phyloP scores from a whole-genome alignment of 2,797 vertebrate genomes.

The Ctenochaetus hawaiiensis region DNA sequence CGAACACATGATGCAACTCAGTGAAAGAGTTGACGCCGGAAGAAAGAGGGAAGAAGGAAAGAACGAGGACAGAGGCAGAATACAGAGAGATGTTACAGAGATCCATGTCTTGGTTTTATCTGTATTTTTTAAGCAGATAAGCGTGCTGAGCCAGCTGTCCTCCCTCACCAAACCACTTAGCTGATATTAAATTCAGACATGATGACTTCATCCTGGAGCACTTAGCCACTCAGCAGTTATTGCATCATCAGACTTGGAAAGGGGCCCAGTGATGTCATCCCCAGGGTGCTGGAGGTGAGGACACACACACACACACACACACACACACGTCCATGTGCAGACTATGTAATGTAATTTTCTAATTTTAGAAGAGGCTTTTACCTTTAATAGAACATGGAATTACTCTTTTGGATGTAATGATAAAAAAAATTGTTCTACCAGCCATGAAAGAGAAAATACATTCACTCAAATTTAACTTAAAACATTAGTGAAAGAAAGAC shows the following conservation, averaged over 20 bases:
- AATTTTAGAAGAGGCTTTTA: conserved; percentile 24
- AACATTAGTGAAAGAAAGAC: conserved; percentile 46
- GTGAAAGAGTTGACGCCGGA: conserved; percentile 22
- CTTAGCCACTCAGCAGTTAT: conserved; percentile 63
- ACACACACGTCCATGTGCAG: neutral
- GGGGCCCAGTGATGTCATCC: conserved; percentile 63
- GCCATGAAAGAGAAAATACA: neutral
- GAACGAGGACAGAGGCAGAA: neutral
- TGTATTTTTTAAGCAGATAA: conserved; percentile 3
- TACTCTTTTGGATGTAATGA: neutral
- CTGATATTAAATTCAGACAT: conserved; percentile 69
- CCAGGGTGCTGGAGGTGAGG: conserved; percentile 17
- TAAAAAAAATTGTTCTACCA: neutral
- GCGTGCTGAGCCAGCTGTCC: conserved; percentile 45
- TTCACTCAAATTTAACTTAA: neutral
- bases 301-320: neutral
- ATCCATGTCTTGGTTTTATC: neutral
- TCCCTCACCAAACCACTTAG: conserved; percentile 63
- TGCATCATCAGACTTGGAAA: conserved; percentile 64
- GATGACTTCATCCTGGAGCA: conserved; percentile 71
- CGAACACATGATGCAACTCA: conserved; percentile 46
- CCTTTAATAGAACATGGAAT: neutral
- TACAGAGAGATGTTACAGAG: neutral
- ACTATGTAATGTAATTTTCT: neutral
- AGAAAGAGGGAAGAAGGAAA: neutral